These are phyloP conservation scores for Fundulus diaphanus DNA, from an alignment of 2,797 vertebrate species.

Conservation along the genomic window DNA sequence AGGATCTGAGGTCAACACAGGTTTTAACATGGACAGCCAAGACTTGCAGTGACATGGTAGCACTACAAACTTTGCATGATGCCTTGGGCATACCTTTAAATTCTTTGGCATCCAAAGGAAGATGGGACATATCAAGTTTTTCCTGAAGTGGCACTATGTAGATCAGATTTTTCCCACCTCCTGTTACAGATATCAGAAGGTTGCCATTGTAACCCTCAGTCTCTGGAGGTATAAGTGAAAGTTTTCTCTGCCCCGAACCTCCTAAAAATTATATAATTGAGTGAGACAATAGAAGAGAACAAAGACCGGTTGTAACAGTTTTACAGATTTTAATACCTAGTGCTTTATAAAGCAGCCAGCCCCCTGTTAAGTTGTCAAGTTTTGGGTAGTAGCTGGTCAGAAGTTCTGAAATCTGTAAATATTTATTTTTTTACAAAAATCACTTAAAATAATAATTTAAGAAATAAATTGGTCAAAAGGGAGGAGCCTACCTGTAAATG, in stretches of 20 bases:
- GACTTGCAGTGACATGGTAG: background rate
- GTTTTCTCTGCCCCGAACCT: too few relatives aligned
- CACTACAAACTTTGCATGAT: background rate
- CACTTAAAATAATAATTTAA: too few relatives aligned
- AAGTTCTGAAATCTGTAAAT: too few relatives aligned
- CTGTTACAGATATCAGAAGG: too few relatives aligned
- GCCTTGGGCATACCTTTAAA: background rate
- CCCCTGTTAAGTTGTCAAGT: background rate
- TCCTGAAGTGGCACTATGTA: background rate
- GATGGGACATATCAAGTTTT: background rate
- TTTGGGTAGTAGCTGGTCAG: background rate
- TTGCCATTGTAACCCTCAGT: too few relatives aligned
- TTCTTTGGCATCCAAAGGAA: background rate
- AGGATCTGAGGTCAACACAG: background rate
- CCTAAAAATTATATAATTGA: too few relatives aligned
- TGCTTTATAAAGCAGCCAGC: constrained; percentile 1
- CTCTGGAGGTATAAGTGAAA: background rate
- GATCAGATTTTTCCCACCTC: background rate
- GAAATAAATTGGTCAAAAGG: too few relatives aligned
- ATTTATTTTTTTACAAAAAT: too few relatives aligned
- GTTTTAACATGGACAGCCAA: background rate
- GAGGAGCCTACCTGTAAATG: background rate
- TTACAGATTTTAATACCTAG: background rate
- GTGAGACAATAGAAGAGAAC: too few relatives aligned
- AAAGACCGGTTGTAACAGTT: too few relatives aligned